A percentile compares a stretch with the other conserved stretches of the same genome.
Conservation (phyloP, 2,113 vertebrate genomes). For the Zosterops lateralis region DNA sequence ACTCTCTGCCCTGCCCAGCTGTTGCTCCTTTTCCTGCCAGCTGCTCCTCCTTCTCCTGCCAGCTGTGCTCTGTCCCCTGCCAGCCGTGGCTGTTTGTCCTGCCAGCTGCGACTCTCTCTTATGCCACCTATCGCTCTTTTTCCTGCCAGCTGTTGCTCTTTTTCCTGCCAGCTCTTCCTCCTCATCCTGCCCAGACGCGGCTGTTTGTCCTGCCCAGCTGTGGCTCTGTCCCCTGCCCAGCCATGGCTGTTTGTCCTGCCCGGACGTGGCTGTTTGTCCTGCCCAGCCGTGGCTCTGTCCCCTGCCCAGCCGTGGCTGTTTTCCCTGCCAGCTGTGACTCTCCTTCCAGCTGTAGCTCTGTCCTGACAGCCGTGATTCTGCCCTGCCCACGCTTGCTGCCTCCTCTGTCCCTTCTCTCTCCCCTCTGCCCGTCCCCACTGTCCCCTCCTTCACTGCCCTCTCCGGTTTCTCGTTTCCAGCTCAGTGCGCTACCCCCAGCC, state of each 20-base stretch:
- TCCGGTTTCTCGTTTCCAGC: conserved; percentile 77
- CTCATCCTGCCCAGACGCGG: no score
- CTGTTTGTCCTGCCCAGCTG: background rate
- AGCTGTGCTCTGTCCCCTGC: no score
- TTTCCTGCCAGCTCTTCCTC: background rate
- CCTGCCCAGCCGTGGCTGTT: no score
- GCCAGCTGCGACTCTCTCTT: background rate
- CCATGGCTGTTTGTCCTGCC: background rate
- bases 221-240: background rate
- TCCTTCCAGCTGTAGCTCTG: background rate
- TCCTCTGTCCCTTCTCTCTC: background rate
- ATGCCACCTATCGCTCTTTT: no score
- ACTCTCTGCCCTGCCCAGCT: no score
- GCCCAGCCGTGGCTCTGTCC: background rate
- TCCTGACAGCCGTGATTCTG: background rate
- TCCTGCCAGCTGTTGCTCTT: background rate
- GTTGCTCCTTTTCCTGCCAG: no score
- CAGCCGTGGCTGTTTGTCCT: background rate
- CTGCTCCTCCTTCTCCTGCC: no score
- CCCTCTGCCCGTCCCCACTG: background rate
- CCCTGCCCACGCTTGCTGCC: background rate
- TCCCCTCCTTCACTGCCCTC: no score
- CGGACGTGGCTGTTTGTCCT: background rate
- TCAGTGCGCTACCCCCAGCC: conserved; percentile 83
- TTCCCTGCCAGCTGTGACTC: background rate